Base-by-base conservation (phyloP, 92 coral and sea anemone genomes). In the Porites divaricata region DNA sequence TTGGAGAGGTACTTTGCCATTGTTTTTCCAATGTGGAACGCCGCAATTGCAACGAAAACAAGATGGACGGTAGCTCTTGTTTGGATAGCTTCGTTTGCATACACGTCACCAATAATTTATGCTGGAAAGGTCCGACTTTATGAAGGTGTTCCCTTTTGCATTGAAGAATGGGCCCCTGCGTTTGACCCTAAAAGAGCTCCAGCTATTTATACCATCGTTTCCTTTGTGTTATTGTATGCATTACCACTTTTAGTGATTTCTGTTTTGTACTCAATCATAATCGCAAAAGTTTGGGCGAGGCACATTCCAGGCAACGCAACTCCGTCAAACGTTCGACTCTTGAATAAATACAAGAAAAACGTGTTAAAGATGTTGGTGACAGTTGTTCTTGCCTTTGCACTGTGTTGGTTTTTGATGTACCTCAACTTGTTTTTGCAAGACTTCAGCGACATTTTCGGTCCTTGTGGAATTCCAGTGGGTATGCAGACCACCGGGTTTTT, bases 281-380 rank as follows among this genome's bases (percentile, higher is more conserved):
- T 73, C 23, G 61, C 6, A 0, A 76, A 76, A 58, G 72, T 88
- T 2, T 88, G 91, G 88, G 50, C 62, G 1, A 76, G 75, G 63
- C 67, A 53, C 41, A 81, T 81, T 1, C 90, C 87, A 9, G 90
- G 90, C 54, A 81, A 68, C 62, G 54, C 80, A 8, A 59, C 69
- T 14, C 45, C 54, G 19, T 53, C 58, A 53, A 91, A 80, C 10
- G 69, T 61, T 53, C 80, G 85, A 24, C 81, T 91, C 1, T 68
- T 76, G 11, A 76, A 83, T 66, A 84, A 73, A 75, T 85, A 87
- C 26, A 81, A 87, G 74, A 91, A 77, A 75, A 91, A 91, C 53
- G 95, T 91, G 21, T 70, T 88, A 1, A 91, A 88, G 72, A 88
- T 91, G 95, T 78, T 91, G 72, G 72, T 91, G 1, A 77, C 95